Evolutionary conservation across 2,888 invertebrate species (phyloP).

Genomic region (Leucoma salicis): DNA sequence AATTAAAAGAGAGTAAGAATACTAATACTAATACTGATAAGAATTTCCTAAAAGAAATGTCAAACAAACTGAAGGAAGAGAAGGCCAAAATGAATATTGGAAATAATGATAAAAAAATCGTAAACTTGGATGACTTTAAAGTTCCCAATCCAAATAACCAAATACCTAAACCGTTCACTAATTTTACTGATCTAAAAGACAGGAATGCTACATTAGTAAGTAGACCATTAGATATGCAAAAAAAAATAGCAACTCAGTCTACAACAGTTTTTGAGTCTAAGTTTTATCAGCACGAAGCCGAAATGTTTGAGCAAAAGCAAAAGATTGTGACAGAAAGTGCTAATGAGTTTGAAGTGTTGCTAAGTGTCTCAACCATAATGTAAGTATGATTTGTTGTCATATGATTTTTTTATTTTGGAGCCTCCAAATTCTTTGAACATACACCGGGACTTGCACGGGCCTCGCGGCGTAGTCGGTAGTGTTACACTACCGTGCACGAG

Average conservation of each 20-base stretch:
- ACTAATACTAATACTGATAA: not conserved
- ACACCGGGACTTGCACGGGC: too few relatives aligned
- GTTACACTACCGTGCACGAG: too few relatives aligned
- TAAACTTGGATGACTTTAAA: not conserved
- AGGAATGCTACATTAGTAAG: not conserved
- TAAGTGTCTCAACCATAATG: slow-evolving; percentile 50
- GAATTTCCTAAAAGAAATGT: not conserved
- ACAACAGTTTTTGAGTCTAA: slow-evolving; percentile 5
- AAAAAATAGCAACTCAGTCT: not conserved
- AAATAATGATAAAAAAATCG: not conserved
- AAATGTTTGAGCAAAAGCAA: slow-evolving; percentile 12
- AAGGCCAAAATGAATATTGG: not conserved
- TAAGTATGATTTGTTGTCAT: slow-evolving; percentile 38
- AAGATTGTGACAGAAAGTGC: slow-evolving; percentile 15
- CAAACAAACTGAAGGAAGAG: not conserved
- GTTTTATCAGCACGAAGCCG: slow-evolving; percentile 16
- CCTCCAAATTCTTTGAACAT: too few relatives aligned
- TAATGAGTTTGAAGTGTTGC: slow-evolving; percentile 30
- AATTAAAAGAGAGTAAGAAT: not conserved
- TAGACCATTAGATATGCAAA: not conserved
- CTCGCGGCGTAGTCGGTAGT: too few relatives aligned
- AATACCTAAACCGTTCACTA: not conserved
- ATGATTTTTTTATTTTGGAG: too few relatives aligned
- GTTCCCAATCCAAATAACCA: not conserved
- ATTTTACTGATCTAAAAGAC: not conserved